phyloP scores from a whole-genome alignment of 2,113 vertebrate genomes.

The Alethe castanea region DNA sequence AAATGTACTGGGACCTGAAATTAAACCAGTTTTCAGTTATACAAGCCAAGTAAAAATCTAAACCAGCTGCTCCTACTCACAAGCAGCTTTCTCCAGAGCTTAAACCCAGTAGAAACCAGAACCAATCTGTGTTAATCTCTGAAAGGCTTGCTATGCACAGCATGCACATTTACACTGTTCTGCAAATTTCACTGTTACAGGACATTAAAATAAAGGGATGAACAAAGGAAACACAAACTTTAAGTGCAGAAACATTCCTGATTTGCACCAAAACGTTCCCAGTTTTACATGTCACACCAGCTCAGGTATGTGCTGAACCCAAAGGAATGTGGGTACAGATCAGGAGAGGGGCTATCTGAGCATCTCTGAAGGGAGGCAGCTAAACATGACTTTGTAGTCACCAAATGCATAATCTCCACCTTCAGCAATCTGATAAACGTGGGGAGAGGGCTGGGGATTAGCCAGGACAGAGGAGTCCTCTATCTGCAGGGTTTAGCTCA shows the following conservation, averaged over 20 bases:
- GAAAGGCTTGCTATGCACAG: neutral
- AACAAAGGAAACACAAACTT: neutral
- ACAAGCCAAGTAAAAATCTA: neutral
- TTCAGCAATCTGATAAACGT: conserved; percentile 67
- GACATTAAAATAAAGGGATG: neutral
- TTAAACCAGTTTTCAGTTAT: neutral
- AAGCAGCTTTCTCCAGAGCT: neutral
- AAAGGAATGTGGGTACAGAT: conserved; percentile 26
- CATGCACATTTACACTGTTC: neutral
- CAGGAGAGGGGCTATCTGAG: conserved; percentile 22
- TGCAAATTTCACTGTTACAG: neutral
- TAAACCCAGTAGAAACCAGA: neutral
- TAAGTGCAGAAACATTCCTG: rapidly evolving
- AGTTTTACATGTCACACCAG: neutral
- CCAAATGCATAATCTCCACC: conserved; percentile 64
- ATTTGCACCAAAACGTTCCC: neutral
- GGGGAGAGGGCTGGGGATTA: conserved; percentile 51
- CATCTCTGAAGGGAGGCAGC: conserved; percentile 14
- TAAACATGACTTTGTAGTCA: conserved; percentile 58
- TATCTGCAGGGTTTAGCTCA: conserved; percentile 28
- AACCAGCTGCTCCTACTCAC: neutral
- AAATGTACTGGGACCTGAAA: neutral
- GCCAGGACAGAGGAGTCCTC: conserved; percentile 30
- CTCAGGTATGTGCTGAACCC: neutral
- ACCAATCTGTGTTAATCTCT: neutral